Evolutionary conservation across 2,113 vertebrate genomes (phyloP), one percentile per base, ranked within the genome.

Genomic region (Prionailurus bengalensis): DNA sequence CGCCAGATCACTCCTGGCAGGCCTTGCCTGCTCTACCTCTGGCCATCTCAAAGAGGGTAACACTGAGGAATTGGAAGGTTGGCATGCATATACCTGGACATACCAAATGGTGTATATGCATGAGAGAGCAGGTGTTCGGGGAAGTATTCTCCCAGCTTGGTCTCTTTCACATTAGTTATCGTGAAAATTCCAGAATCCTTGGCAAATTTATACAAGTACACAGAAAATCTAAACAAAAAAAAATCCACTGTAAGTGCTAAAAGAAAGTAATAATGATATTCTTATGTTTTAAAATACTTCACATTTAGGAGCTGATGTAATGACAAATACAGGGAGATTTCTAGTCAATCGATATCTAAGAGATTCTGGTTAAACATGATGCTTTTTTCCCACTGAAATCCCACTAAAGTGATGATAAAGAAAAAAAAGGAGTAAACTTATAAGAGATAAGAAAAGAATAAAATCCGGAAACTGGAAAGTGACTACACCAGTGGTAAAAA

Each of bases 261-360:
- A 36, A 48, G 61, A 76, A 78, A 55, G 29, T 36, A 53, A 39
- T 42, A 80, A 42, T 23, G 36, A 65, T 66, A 39, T 36, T 74
- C 10, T 78, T 70, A n/a, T 45, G 82, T 14, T 91, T 91, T 91
- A 15, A 88, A 42, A 82, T 76, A 73, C 71, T 93, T 97, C 71
- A 42, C 14, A 68, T 83, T 91, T 76, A 29, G 27, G 55, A 25
- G 12, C 17, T 45, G 55, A 63, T 88, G 25, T 42, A 71, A 78
- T 14, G 51, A 80, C 2, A 87, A 31, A 86, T 5, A 80, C 33
- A 93, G 15, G 33, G 53, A 70, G 48, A 65, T 66, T 53, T 81
- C 71, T 45, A 13, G 25, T 23, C 63, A 80, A 68, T 91, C 33
- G 86, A 11, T 42, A 74, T 51, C 21, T 88, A 65, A 27, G 31